Evolutionary conservation across 2,888 invertebrate genomes (phyloP).

Genomic region (Acanthosepion lycidas): DNA sequence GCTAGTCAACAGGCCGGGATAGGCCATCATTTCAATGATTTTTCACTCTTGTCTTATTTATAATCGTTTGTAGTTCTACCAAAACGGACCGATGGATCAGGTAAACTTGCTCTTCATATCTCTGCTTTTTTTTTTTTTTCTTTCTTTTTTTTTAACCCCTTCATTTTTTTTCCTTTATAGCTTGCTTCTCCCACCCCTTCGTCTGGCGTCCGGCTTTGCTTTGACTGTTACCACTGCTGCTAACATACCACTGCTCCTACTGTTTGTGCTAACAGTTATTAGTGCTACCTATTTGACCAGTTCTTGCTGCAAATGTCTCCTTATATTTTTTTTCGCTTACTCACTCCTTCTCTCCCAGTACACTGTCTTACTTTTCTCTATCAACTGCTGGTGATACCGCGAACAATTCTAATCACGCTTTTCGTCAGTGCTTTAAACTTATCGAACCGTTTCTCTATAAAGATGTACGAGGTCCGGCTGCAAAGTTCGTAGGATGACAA

Average conservation of each 20-base stretch:
- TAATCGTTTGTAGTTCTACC: neutral
- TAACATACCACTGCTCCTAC: neutral
- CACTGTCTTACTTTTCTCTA: too few species aligned
- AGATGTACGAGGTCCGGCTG: too few species aligned
- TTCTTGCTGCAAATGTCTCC: neutral
- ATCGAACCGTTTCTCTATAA: too few species aligned
- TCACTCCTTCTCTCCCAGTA: neutral
- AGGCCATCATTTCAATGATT: neutral
- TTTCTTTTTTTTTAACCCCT: too few species aligned
- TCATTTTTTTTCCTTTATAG: neutral
- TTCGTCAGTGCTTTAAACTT: too few species aligned
- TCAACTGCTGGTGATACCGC: too few species aligned
- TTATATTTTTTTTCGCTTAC: neutral
- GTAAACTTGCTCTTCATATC: conserved; percentile 1
- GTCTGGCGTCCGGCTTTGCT: conserved; percentile 33
- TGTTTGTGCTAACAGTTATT: neutral
- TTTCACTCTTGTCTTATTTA: neutral
- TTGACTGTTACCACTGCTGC: neutral
- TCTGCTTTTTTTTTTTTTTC: neutral
- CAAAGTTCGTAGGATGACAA: too few species aligned
- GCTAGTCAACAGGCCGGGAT: neutral
- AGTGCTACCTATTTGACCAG: neutral
- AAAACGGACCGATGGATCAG: neutral
- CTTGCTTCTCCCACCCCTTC: neutral
- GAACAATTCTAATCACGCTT: too few species aligned